These are phyloP conservation scores for Acrossocheilus wenchowensis DNA, from an alignment of 2,797 vertebrate genomes.

Conservation along the genomic window DNA sequence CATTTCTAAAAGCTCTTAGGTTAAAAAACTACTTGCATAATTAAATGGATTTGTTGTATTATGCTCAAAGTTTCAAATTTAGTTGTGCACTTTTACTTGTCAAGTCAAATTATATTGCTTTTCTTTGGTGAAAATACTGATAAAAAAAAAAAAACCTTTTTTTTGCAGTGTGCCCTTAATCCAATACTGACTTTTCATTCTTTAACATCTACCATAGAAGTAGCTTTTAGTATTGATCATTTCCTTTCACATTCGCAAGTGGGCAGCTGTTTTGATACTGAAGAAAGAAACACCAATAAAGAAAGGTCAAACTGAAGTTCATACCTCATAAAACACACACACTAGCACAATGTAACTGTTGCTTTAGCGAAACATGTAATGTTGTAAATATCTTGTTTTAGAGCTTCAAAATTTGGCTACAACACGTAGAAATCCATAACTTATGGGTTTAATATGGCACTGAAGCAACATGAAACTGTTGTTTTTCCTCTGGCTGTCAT, in stretches of 20 bases:
- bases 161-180: slow-evolving; percentile 8
- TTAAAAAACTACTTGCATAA: not conserved
- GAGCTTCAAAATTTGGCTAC: not conserved
- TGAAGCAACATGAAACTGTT: not conserved
- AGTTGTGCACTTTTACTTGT: not conserved
- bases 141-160: not conserved
- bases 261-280: slow-evolving; percentile 15
- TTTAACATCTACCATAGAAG: not conserved
- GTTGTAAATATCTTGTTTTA: not conserved
- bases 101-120: not conserved
- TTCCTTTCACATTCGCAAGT: slow-evolving; percentile 8
- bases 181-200: not conserved
- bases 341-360: not conserved
- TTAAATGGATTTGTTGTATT: not conserved
- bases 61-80: not conserved
- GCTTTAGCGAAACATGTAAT: slow-evolving; percentile 9
- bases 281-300: not conserved
- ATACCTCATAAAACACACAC: not conserved
- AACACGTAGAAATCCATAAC: not conserved
- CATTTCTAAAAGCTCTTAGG: not conserved
- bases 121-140: not conserved
- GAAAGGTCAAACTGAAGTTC: slow-evolving; percentile 25
- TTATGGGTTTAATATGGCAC: not conserved
- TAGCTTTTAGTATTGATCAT: slow-evolving; percentile 32
- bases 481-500: not conserved